Conservation (phyloP, 2,797 vertebrate species). For the Coracias cyanogaster region DNA sequence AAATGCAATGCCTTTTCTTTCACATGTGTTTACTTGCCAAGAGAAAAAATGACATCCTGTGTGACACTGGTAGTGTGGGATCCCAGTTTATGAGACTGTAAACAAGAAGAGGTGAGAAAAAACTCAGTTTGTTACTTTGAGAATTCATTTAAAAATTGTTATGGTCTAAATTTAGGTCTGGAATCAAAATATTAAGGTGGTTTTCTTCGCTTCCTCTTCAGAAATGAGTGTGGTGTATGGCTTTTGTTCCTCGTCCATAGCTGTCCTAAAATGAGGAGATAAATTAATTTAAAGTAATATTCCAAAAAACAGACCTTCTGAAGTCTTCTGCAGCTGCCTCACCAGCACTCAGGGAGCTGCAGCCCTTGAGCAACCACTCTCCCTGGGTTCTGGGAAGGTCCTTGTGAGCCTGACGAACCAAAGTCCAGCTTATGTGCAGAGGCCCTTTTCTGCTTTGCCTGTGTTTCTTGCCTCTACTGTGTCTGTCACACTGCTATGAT, state of each 20-base stretch:
- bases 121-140: constrained; percentile 21
- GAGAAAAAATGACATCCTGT: constrained; percentile 55
- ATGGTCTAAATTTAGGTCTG: background rate
- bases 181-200: background rate
- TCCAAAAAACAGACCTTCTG: background rate
- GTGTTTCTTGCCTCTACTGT: background rate
- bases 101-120: constrained; percentile 50
- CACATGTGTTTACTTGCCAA: constrained; percentile 58
- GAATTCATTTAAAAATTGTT: constrained; percentile 3
- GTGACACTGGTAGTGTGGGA: constrained; percentile 66
- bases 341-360: background rate
- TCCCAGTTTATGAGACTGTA: constrained; percentile 60
- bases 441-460: background rate
- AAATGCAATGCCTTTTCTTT: constrained; percentile 55
- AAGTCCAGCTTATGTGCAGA: background rate
- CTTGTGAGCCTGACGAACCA: background rate
- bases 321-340: background rate
- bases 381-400: background rate
- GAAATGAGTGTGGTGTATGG: background rate
- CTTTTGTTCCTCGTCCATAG: background rate
- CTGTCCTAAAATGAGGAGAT: background rate
- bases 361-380: background rate
- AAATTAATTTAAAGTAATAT: background rate
- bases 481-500: background rate
- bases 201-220: background rate